Evolutionary conservation across 2,113 vertebrate genomes (phyloP).

Genomic region (Pelecanus crispus): DNA sequence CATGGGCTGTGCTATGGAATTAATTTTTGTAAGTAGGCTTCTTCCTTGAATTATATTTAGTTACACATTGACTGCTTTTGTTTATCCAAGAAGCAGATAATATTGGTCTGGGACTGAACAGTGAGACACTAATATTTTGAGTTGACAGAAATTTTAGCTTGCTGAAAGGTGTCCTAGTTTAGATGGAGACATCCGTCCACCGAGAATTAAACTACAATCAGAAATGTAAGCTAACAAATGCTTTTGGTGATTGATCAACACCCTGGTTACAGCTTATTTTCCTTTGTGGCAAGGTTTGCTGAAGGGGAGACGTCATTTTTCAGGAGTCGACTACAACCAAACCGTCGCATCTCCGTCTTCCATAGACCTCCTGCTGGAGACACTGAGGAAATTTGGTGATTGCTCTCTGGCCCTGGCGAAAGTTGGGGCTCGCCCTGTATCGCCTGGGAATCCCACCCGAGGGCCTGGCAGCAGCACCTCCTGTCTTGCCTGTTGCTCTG

Average conservation of each 20-base stretch:
- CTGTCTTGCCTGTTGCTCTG: neutral
- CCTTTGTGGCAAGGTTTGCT: neutral
- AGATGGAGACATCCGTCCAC: neutral
- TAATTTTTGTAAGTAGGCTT: neutral
- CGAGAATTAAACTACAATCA: neutral
- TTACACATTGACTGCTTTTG: neutral
- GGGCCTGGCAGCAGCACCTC: neutral
- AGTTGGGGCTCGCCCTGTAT: neutral
- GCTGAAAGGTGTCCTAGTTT: constrained; percentile 7
- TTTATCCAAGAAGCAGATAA: neutral
- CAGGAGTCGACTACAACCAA: neutral
- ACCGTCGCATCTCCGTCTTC: neutral
- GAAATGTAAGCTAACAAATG: neutral
- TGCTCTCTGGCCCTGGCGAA: neutral
- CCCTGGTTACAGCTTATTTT: neutral
- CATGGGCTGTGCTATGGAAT: neutral
- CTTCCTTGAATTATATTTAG: neutral
- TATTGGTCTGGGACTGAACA: neutral
- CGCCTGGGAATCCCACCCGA: rapidly evolving
- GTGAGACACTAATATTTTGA: neutral
- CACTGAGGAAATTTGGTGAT: neutral
- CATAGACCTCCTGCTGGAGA: neutral
- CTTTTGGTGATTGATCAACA: neutral
- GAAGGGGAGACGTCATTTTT: neutral
- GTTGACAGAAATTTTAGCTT: neutral